Evolutionary conservation across 2,888 invertebrate species (phyloP), one percentile per base, ranked within the genome.

Genomic region (Erebia palarica): DNA sequence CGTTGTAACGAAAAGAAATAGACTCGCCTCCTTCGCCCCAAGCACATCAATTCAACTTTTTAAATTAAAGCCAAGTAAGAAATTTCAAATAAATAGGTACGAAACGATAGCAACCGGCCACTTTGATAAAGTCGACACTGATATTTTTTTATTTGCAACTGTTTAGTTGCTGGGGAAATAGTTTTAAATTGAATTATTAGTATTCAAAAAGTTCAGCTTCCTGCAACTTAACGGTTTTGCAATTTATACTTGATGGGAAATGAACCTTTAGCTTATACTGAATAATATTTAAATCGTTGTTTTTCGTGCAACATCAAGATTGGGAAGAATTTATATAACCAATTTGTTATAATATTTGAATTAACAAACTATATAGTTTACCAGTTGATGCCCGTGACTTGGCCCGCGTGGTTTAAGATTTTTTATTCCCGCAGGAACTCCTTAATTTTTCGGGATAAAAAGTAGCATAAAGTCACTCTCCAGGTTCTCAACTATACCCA

Each of bases 31-130:
- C 80, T 70, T 51, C 64, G 79, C 81, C 80, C 79, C 75, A 78
- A 77, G 82, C 85, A 78, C 85, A 84, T 86, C 90, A 91, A 89
- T 90, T 85, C 86, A 90, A 91, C 88, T 91, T 91, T 90, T 89
- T 86, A 89, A 90, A 91, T 91, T 89, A 91, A 87, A 87, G 80
- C 81, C 79, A 83, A 36, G 80, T 83, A 86, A 86, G 83, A 84
- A 86, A 83, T 78, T 82, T 78, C 67, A 76, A 80, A 82, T 79
- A 80, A 77, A 79, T 78, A n/a, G n/a, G n/a, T n/a, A 78, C 75
- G 76, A 70, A 69, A 47, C 49, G 58, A 57, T 57, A 70, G 63
- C 59, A 49, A 67, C 67, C 42, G 55, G 66, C 44, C 55, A 55
- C 66, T 67, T 67, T 67, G 58, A 59, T 49, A 59, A 67, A 66